Evolutionary conservation across 2,113 vertebrate species (phyloP).

Genomic region (Bos javanicus): DNA sequence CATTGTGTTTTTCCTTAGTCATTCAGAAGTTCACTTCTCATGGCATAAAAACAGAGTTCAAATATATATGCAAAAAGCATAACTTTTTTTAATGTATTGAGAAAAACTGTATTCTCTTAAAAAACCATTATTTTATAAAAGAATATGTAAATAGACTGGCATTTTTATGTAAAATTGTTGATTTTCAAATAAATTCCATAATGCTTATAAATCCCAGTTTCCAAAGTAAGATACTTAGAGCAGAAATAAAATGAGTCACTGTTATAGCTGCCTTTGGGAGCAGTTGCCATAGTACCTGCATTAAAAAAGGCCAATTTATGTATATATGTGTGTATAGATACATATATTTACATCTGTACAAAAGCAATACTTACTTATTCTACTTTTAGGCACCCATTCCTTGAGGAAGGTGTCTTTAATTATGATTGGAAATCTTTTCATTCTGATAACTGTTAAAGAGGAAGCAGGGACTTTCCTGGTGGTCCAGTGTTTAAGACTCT

Average conservation of each 20-base stretch:
- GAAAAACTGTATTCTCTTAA: neutral
- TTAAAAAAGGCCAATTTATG: neutral
- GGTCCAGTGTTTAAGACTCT: neutral
- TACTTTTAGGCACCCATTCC: neutral
- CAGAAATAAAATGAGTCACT: neutral
- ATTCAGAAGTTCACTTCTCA: neutral
- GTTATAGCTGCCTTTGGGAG: neutral
- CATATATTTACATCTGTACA: neutral
- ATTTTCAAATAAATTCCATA: neutral
- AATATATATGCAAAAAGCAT: neutral
- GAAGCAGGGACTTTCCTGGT: neutral
- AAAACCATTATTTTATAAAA: neutral
- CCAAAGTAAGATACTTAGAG: neutral
- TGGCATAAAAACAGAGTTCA: neutral
- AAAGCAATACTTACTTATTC: neutral
- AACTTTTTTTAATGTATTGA: neutral
- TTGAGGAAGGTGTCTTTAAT: neutral
- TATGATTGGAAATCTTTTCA: neutral
- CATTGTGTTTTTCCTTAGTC: neutral
- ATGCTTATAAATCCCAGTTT: neutral
- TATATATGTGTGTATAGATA: neutral
- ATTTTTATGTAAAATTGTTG: neutral
- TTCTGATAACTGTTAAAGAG: neutral
- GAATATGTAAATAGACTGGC: neutral
- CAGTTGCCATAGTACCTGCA: neutral